Conservation (phyloP, 2,888 invertebrate genomes). For the Melikaiella ostensackeni region DNA sequence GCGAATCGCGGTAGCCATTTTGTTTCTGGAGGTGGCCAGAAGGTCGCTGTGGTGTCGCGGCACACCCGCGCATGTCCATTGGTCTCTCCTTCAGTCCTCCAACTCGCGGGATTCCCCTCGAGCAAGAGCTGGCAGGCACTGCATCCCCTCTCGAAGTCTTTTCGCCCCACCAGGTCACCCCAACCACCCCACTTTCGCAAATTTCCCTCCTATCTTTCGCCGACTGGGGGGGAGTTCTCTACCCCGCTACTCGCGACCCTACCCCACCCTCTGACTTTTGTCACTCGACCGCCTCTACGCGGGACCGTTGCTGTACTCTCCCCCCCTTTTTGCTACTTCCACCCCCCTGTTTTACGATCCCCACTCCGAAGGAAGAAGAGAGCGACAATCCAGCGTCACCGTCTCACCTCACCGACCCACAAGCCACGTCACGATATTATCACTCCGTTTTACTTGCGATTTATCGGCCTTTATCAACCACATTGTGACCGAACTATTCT, state of each 20-base stretch:
- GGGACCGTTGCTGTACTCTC: slow-evolving; percentile 23
- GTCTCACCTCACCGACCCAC: slow-evolving; percentile 57
- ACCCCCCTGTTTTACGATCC: slow-evolving; percentile 42
- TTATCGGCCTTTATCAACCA: slow-evolving; percentile 75
- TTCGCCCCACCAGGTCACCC: slow-evolving; percentile 48
- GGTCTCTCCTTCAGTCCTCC: slow-evolving; percentile 76
- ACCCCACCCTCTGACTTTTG: slow-evolving; percentile 34
- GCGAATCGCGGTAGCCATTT: slow-evolving; percentile 79
- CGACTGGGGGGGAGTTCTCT: slow-evolving; percentile 32
- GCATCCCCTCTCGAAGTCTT: slow-evolving; percentile 51
- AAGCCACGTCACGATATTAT: slow-evolving; percentile 69
- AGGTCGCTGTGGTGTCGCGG: slow-evolving; percentile 77
- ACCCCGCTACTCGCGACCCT: slow-evolving; percentile 42
- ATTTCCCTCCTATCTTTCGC: slow-evolving; percentile 39
- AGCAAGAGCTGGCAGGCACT: slow-evolving; percentile 59
- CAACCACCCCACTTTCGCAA: slow-evolving; percentile 55
- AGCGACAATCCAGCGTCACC: slow-evolving; percentile 48
- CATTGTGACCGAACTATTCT: slow-evolving; percentile 65
- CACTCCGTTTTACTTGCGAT: slow-evolving; percentile 74
- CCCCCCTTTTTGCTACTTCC: slow-evolving; percentile 44
- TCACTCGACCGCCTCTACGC: slow-evolving; percentile 49
- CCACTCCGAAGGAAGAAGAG: slow-evolving; percentile 45
- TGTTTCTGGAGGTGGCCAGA: slow-evolving; percentile 79
- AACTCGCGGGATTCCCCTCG: slow-evolving; percentile 58
- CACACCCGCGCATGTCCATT: slow-evolving; percentile 80